Evolutionary conservation across 2,797 vertebrate genomes (phyloP), one percentile per base, ranked within the genome.

Genomic region (Tadarida brasiliensis): DNA sequence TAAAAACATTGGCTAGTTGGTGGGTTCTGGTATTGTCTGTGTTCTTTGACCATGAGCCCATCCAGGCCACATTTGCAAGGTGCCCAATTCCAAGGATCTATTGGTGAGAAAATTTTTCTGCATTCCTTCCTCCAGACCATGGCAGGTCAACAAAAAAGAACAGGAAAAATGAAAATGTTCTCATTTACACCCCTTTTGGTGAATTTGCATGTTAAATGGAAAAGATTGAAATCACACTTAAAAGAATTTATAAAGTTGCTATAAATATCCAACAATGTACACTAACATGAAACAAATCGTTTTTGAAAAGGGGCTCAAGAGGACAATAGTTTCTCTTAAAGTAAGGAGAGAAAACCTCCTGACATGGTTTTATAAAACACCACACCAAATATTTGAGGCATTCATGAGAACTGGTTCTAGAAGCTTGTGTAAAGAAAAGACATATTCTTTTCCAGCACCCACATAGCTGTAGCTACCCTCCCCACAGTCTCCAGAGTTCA

Each of bases 381-480:
- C 78, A 11, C 93, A 33, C 54, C 94, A 98, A 98, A 94, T 95
- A 98, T 98, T 97, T 96, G 44, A 98, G 96, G 97, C 97, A 98
- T 98, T 97, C 96, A 74, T 97, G 97, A 97, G 97, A 98, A 98
- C 92, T 88, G 59, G 94, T 74, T 98, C 96, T 97, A 96, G 94
- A 97, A 97, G 96, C 7, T 39, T 95, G 91, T 57, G 7, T 74
- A 77, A 97, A 98, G 98, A 98, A 98, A 98, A 96, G 96, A 96
- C 80, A 76, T 97, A 98, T 98, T 98, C 96, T 98, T 98, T 90
- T 95, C 89, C 92, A 95, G 95, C 97, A 96, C 97, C 98, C 97
- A 97, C 97, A 82, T 7, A 94, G 61, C 94, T 80, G n/a, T 44
- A 91, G 51, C 82, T 89, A 80, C 61, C 94, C 95, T 96, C 90